phyloP scores from a whole-genome alignment of 2,797 vertebrate species.

The Sebastes oblongus region DNA sequence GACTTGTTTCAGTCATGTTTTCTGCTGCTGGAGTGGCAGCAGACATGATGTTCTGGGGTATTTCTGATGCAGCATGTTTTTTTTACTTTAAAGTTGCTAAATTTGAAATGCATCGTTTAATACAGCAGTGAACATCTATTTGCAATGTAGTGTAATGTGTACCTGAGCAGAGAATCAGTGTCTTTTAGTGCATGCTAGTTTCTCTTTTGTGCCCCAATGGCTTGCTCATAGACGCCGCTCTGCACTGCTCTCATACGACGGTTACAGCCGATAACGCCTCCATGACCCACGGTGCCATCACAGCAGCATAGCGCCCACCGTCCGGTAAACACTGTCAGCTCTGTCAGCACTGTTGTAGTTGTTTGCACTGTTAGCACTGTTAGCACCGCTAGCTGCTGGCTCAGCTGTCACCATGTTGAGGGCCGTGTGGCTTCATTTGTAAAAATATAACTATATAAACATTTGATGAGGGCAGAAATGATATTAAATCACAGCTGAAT shows the following conservation, averaged over 20 bases:
- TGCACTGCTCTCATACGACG: background rate
- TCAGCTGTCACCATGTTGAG: background rate
- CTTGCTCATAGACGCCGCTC: too few species aligned
- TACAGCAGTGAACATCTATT: background rate
- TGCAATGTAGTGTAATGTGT: background rate
- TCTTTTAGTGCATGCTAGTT: too few species aligned
- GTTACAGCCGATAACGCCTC: too few species aligned
- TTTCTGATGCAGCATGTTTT: background rate
- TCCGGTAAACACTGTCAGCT: background rate
- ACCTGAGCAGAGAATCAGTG: background rate
- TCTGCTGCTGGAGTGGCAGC: background rate
- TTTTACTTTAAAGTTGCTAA: background rate
- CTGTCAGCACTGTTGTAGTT: background rate
- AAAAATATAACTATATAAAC: background rate
- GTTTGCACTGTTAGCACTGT: too few species aligned
- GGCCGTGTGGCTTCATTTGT: background rate
- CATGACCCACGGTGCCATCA: background rate
- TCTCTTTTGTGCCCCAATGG: too few species aligned
- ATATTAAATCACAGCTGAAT: background rate
- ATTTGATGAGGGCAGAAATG: too few species aligned
- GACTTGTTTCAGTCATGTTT: background rate
- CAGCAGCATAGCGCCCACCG: too few species aligned
- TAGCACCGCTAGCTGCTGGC: background rate
- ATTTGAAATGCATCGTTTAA: background rate
- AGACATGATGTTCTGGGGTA: background rate